These are phyloP conservation scores for Tetraodon nigroviridis DNA, from an alignment of 2,113 vertebrate genomes.

Conservation along the genomic window DNA sequence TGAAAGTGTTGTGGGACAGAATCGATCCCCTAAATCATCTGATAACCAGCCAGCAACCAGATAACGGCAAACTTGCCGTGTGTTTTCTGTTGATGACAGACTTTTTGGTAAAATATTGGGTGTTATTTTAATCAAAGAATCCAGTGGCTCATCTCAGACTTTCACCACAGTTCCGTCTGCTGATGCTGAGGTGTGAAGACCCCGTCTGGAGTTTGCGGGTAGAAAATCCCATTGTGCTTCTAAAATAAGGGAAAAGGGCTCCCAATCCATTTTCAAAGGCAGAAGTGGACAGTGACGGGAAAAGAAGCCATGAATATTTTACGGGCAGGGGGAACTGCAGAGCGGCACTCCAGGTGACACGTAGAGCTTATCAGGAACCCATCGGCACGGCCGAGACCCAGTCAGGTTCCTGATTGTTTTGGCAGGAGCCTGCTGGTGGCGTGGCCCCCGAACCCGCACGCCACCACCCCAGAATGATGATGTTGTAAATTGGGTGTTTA, in stretches of 20 bases:
- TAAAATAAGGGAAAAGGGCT: constrained; percentile 45
- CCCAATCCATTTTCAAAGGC: constrained; percentile 55
- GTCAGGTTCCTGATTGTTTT: constrained; percentile 55
- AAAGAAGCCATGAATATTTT: constrained; percentile 73
- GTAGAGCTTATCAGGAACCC: constrained; percentile 62
- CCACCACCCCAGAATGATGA: constrained; percentile 43
- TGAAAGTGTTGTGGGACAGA: constrained; percentile 26
- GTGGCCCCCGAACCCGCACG: constrained; percentile 29
- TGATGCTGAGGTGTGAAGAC: constrained; percentile 24
- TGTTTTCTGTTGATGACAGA: too few relatives aligned
- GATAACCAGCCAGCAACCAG: too few relatives aligned
- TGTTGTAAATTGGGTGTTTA: constrained; percentile 39
- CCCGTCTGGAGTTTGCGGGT: constrained; percentile 30
- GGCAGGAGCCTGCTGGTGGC: constrained; percentile 42
- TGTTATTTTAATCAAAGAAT: too few relatives aligned
- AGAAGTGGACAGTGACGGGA: constrained; percentile 43
- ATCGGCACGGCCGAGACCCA: constrained; percentile 27
- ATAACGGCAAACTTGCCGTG: too few relatives aligned
- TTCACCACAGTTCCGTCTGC: background rate
- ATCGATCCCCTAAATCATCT: constrained; percentile 18
- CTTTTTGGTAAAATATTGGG: too few relatives aligned
- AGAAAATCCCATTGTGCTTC: constrained; percentile 43
- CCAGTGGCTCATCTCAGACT: too few relatives aligned
- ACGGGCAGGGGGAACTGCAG: constrained; percentile 40
- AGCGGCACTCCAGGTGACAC: constrained; percentile 56